Conservation (phyloP, 2,888 invertebrate species). For the Ichneumoninae sp. region DNA sequence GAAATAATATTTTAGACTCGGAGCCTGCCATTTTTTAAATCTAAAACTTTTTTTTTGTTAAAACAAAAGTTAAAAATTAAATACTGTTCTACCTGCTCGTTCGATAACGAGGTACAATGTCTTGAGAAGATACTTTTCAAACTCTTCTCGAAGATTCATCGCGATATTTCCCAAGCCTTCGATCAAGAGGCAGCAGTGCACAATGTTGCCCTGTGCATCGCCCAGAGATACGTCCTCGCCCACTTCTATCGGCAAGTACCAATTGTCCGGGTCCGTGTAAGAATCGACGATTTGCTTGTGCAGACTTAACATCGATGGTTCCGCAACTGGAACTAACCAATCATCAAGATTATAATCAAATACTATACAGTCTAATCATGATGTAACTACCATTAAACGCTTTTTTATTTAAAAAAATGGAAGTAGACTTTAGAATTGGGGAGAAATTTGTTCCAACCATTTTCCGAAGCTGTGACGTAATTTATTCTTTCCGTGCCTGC, state of each 20-base stretch:
- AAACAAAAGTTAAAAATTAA: not conserved
- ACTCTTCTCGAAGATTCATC: constrained; percentile 85
- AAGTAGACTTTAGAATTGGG: not conserved
- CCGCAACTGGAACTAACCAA: constrained; percentile 70
- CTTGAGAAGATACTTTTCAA: constrained; percentile 87
- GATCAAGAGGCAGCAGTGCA: constrained; percentile 88
- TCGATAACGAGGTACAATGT: constrained; percentile 89
- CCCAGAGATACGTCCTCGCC: constrained; percentile 73
- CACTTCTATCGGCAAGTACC: constrained; percentile 78
- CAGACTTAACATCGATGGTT: constrained; percentile 67
- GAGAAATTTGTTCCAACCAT: not conserved
- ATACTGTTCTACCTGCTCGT: constrained; percentile 87
- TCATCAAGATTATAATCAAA: not conserved
- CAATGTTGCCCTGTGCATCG: constrained; percentile 88
- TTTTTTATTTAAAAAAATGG: not conserved
- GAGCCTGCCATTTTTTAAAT: not conserved
- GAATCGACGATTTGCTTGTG: constrained; percentile 78
- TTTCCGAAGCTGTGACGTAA: not conserved
- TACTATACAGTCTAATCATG: not conserved
- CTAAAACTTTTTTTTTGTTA: not conserved
- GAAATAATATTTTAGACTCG: constrained; percentile 15
- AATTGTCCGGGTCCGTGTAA: constrained; percentile 76
- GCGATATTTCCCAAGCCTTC: constrained; percentile 90
- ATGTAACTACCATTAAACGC: not conserved
- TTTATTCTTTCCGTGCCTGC: not conserved